These are phyloP conservation scores for Lapara coniferarum DNA, from an alignment of 2,888 invertebrate genomes.

Conservation along the genomic window DNA sequence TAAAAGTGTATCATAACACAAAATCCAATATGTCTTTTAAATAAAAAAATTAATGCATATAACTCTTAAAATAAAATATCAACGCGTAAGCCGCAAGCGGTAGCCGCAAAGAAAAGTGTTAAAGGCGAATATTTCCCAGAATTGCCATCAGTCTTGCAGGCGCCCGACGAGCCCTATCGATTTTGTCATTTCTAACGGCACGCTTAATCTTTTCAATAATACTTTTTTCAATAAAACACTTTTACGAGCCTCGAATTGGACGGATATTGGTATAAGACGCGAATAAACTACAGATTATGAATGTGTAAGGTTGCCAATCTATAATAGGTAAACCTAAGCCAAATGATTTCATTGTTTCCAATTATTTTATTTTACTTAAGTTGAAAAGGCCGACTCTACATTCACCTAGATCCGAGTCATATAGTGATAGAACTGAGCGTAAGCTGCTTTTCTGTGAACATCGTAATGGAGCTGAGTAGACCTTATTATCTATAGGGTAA, in stretches of 20 bases:
- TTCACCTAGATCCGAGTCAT: too few relatives aligned
- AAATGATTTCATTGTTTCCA: too few relatives aligned
- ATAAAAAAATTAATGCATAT: not conserved
- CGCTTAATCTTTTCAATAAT: conserved; percentile 50
- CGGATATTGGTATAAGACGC: not conserved
- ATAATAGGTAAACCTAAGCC: too few relatives aligned
- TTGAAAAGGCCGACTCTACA: too few relatives aligned
- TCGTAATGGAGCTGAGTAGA: too few relatives aligned
- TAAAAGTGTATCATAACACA: not conserved
- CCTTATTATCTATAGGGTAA: too few relatives aligned
- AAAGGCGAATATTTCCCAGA: conserved; percentile 49
- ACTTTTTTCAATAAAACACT: conserved; percentile 33
- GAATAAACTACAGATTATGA: too few relatives aligned
- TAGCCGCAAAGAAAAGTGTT: conserved; percentile 34
- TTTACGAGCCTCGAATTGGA: not conserved
- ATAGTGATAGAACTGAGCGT: too few relatives aligned
- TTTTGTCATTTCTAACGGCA: conserved; percentile 55
- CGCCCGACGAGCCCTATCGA: conserved; percentile 56
- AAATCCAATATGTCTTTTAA: not conserved
- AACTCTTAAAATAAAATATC: conserved; percentile 38
- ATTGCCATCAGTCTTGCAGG: conserved; percentile 61
- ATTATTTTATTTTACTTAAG: too few relatives aligned
- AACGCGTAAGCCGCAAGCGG: not conserved
- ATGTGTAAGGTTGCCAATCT: too few relatives aligned
- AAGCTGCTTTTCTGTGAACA: too few relatives aligned